A percentile compares a stretch with the other conserved stretches of the same genome.
Conservation (phyloP, 2,797 vertebrate species). For the Leontopithecus rosalia region DNA sequence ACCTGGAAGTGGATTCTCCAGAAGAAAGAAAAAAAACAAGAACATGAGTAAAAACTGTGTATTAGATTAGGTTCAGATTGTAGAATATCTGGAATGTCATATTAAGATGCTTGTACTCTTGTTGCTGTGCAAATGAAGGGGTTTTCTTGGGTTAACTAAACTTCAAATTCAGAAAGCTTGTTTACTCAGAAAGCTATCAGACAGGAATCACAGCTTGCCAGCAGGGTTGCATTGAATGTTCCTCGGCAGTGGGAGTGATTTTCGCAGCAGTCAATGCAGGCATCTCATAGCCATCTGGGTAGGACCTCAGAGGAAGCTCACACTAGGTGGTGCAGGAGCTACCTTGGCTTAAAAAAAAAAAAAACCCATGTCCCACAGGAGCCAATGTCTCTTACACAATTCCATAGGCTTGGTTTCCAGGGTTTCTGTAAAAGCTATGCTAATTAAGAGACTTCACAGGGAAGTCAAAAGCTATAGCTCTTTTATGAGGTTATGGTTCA, state of each 20-base stretch:
- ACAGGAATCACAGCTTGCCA: not conserved
- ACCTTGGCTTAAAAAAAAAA: not conserved
- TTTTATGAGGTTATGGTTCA: not conserved
- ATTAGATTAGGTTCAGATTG: not conserved
- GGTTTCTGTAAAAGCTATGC: not conserved
- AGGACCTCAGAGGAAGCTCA: not conserved
- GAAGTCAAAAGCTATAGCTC: not conserved
- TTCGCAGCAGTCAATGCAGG: not conserved
- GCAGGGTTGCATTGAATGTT: not conserved
- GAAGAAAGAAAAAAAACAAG: not conserved
- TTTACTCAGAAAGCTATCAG: conserved; percentile 6
- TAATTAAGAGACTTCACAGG: not conserved
- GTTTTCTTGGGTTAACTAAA: not conserved
- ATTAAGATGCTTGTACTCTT: not conserved
- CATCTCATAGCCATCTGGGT: not conserved
- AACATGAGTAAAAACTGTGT: not conserved
- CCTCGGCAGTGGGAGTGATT: not conserved
- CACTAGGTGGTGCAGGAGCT: not conserved
- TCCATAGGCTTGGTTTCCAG: not conserved
- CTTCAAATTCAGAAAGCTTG: not conserved
- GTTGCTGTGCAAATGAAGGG: not conserved
- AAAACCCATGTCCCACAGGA: not conserved
- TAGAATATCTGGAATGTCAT: not conserved
- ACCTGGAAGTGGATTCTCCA: not conserved
- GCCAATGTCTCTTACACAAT: not conserved